Evolutionary conservation across 2,888 invertebrate species (phyloP), one percentile per base, ranked within the genome.

Genomic region (Carpatolechia fugitivella): DNA sequence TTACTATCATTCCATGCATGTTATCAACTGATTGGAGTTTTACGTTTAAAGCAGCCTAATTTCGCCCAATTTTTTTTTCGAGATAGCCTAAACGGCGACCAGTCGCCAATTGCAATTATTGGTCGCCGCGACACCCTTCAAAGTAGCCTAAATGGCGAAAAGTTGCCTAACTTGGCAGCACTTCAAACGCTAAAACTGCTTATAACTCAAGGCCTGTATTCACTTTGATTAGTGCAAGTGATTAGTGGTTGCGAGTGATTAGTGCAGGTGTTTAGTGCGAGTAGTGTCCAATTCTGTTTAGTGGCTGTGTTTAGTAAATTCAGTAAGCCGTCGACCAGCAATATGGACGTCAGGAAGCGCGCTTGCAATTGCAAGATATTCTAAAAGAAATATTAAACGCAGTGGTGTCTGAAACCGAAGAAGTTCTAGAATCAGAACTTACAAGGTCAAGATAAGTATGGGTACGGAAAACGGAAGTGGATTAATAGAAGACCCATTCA

Each of bases 401-500:
- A 50, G 55, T 58, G 58, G 55, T 58, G 54, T 58, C 58, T 58
- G 58, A 58, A 54, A 58, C 58, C 53, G 41, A 55, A 55, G 53
- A 55, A 20, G 51, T 58, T 55, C 55, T 48, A 51, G 55, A 55
- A 57, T 38, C 57, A 38, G 55, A 57, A 58, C 57, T 60, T 58
- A 56, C 56, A 60, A 60, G 57, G 52, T 57, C 56, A 60, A 60
- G 49, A 55, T 57, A 20, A 57, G 51, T 57, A 60, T 60, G 57
- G 57, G 56, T 55, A 55, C 59, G 55, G 57, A 57, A 60, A 52
- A 55, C 59, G 55, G 57, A 57, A 60, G 52, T 56, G 51, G 55
- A 56, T 56, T 49, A 50, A 6, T 24, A 24, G 24, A 24, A 24
- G 24, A 24, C 6, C 24, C 3, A 24, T 24, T 24, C 55, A 50